Base-by-base conservation (phyloP, 2,113 vertebrate genomes). In the Bubo blakistoni region DNA sequence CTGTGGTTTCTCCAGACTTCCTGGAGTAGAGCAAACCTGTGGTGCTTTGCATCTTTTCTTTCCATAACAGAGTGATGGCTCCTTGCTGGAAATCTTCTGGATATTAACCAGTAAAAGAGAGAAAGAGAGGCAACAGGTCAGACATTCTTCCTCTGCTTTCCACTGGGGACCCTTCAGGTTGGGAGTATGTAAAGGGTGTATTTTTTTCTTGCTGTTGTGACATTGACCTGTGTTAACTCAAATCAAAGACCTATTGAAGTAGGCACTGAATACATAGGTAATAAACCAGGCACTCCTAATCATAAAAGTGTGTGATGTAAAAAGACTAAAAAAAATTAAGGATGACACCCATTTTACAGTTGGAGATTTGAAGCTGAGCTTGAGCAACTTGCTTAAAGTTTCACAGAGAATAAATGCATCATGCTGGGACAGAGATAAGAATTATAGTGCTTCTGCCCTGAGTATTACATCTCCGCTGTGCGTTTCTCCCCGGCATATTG, bases 1-100 rank as follows among this genome's bases (percentile, higher is more conserved):
- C 72, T 34, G 16, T 87, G 34, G n/a, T 83, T 95, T 79, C 69
- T 87, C 85, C 94, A 81, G 92, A 79, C 36, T 92, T 81, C 46
- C 84, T 32, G n/a, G 27, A 34, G 67, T 3, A 92, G 46, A 91
- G 77, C 79, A 97, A 90, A 54, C 44, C 62, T 36, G 5, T 2
- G 6, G 78, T 78, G 83, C 55, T 86, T 90, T 88, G 71, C 72
- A 57, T 82, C 77, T 89, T 89, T 83, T 83, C 89, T 96, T 85
- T 94, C 92, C 24, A 9, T 65, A 77, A 54, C 44, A 74, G 83
- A 21, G 40, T 19, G 10, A 20, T 74, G 69, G 19, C 16, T 95
- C 38, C 29, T 69, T 79, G 77, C 44, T 88, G 90, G 71, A 67
- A 83, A 71, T 70, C 67, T n/a, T 36, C 36, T 81, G 74, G 63